Evolutionary conservation across 1,140 invertebrate genomes (phyloP), one percentile per base, ranked within the genome.

Genomic region (Drosophila baimaii): DNA sequence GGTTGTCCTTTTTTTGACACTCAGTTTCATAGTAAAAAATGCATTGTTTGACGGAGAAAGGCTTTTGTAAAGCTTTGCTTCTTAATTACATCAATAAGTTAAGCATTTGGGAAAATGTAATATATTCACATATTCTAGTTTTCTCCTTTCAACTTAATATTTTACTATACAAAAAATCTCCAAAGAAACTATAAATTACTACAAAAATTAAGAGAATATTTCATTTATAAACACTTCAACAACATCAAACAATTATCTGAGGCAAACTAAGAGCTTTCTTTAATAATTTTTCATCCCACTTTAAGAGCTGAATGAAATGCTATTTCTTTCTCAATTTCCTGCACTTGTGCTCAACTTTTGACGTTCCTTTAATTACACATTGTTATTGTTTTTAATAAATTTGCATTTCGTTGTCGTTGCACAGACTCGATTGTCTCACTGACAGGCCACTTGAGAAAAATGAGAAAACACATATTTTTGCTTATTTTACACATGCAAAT

Each of bases 401-500:
- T 66, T 77, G 29, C 54, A 44, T 77, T 74, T 64, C 47, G 37
- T 41, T 41, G 33, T 63, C 43, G 58, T 63, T 72, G 35, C 19
- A 21, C 33, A 31, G 37, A 33, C 43, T 86, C 59, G 65, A 84
- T 82, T 70, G 63, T 49, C 56, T 66, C 61, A 57, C 29, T 52
- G 71, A 80, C 61, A 77, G 61, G 52, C 47, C 82, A 64, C 79
- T 79, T 74, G 55, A 43, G 55, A 43, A 37, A 66, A 52, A 69
- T 77, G 39, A 17, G 41, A 65, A 69, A 76, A 65, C 59, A 65
- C 59, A 55, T 39, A 62, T 64, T 79, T 80, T 74, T 51, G 68
- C 43, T 37, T 79, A 69, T 82, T 82, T 83, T 82, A 35, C 65
- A 66, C 66, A 75, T 76, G 74, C 78, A 86, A 78, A 79, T 71